phyloP scores from a whole-genome alignment of 2,797 vertebrate species.

The Helostoma temminkii region DNA sequence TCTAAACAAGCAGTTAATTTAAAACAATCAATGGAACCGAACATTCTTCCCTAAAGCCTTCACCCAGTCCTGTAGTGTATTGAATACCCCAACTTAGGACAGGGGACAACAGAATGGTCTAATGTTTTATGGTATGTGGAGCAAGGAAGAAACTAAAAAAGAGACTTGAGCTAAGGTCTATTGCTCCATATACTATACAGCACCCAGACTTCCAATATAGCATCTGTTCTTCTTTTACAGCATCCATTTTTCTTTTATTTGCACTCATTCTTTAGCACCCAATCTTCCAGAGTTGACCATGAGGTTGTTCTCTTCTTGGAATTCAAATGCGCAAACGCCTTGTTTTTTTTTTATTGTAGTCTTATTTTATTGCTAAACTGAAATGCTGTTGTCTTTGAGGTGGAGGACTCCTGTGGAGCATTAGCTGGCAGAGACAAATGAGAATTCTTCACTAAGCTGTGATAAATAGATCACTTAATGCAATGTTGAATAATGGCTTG shows the following conservation, averaged over 20 bases:
- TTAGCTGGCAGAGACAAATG: conserved; percentile 16
- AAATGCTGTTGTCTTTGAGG: conserved; percentile 20
- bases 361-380: conserved; percentile 2
- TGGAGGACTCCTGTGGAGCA: conserved; percentile 11
- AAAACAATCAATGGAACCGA: no score
- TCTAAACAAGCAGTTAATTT: no score
- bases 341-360: no score
- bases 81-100: no score
- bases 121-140: no score
- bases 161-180: neutral
- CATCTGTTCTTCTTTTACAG: conserved; percentile 19
- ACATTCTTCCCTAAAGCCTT: no score
- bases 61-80: no score
- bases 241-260: conserved; percentile 32
- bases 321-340: neutral
- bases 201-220: neutral
- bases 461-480: conserved; percentile 30
- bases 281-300: conserved; percentile 16
- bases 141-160: neutral
- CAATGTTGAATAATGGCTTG: conserved; percentile 24
- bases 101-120: no score
- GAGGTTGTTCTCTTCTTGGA: neutral
- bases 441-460: conserved; percentile 18
- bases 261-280: conserved; percentile 26
- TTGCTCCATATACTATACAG: conserved; percentile 3